Percentiles rank a stretch among this genome's conserved stretches.
Evolutionary conservation across 2,888 invertebrate genomes (phyloP).

Genomic region (Macropis europaea): DNA sequence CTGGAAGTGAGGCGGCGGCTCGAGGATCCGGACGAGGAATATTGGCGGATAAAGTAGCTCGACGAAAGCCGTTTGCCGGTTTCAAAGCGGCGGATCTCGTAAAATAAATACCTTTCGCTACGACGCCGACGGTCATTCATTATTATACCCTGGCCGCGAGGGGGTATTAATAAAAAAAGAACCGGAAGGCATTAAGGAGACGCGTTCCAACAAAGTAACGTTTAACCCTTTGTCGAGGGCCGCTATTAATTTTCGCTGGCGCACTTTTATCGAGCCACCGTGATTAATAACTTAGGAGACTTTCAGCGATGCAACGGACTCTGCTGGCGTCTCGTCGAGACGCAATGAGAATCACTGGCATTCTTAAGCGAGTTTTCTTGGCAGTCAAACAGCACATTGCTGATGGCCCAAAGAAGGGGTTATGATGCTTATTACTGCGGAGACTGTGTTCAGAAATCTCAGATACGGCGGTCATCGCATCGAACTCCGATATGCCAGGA

Average conservation of each 20-base stretch:
- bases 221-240: conserved; percentile 35
- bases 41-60: conserved; percentile 45
- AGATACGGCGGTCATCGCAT: no score
- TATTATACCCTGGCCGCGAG: conserved; percentile 21
- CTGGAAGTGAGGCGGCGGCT: not conserved
- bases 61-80: conserved; percentile 36
- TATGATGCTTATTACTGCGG: no score
- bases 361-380: no score
- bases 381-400: no score
- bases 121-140: conserved; percentile 31
- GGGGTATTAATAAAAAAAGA: conserved; percentile 37
- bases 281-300: conserved; percentile 43
- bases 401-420: no score
- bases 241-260: conserved; percentile 21
- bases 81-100: conserved; percentile 37
- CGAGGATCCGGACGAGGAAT: conserved; percentile 10
- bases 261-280: conserved; percentile 18
- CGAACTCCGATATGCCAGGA: no score
- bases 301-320: no score
- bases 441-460: no score
- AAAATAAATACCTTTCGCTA: conserved; percentile 49
- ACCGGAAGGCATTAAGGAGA: conserved; percentile 35
- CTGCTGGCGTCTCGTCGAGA: no score
- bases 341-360: no score
- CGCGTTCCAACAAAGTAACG: conserved; percentile 44